Evolutionary conservation across 2,888 invertebrate genomes (phyloP).

Genomic region (Drosophila conformis): DNA sequence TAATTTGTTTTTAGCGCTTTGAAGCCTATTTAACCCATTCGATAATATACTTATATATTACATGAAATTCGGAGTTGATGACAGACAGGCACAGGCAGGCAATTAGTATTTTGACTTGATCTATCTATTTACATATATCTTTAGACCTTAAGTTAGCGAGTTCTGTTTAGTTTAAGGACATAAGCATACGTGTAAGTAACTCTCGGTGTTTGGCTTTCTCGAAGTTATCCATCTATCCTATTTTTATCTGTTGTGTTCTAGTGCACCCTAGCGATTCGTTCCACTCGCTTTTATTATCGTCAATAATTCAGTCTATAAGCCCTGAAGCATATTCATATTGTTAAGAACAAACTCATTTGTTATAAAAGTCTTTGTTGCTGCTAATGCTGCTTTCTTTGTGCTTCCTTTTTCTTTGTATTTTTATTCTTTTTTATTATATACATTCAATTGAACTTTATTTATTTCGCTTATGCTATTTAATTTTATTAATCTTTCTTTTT

Average conservation of each 20-base stretch:
- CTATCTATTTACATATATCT: background rate
- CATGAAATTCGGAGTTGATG: constrained; percentile 83
- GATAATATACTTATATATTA: constrained; percentile 52
- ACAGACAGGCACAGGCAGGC: constrained; percentile 53
- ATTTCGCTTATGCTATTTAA: constrained; percentile 44
- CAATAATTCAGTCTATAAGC: constrained; percentile 16
- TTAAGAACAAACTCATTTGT: constrained; percentile 28
- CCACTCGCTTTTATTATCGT: constrained; percentile 26
- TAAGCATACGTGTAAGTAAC: constrained; percentile 56
- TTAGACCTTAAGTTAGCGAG: constrained; percentile 58
- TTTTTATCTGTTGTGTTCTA: constrained; percentile 53
- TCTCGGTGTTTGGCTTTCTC: constrained; percentile 71
- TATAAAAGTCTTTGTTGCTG: constrained; percentile 30
- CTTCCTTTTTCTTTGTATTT: constrained; percentile 33
- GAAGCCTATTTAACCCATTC: constrained; percentile 49
- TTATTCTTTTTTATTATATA: constrained; percentile 31
- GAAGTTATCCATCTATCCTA: constrained; percentile 33
- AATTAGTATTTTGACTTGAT: constrained; percentile 12
- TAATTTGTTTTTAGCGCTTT: constrained; percentile 42
- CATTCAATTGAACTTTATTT: constrained; percentile 14
- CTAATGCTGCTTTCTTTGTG: constrained; percentile 60
- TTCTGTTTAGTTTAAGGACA: constrained; percentile 35
- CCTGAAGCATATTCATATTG: constrained; percentile 12
- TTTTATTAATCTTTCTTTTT: constrained; percentile 59
- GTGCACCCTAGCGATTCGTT: constrained; percentile 43